Conservation (phyloP, 2,797 vertebrate genomes). For the Sarcophilus harrisii region DNA sequence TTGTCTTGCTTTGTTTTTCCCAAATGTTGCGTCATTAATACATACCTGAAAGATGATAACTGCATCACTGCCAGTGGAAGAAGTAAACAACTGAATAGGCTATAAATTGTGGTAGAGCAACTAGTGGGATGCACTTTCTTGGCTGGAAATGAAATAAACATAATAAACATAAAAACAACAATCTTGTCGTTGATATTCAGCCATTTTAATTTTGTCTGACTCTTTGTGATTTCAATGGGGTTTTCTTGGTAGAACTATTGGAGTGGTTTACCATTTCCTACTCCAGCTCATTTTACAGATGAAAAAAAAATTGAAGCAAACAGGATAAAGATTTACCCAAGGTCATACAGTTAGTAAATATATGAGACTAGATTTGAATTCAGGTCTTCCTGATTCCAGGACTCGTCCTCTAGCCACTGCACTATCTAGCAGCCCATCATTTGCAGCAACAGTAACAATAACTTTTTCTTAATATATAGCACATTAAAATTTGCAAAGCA, state of each 20-base stretch:
- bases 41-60: not conserved
- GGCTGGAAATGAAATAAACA: not conserved
- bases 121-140: not conserved
- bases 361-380: not conserved
- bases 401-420: not conserved
- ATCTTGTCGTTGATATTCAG: not conserved
- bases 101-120: not conserved
- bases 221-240: not conserved
- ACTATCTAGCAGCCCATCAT: not conserved
- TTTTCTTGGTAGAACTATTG: not conserved
- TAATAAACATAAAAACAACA: not conserved
- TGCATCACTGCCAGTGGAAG: not conserved
- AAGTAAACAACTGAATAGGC: not conserved
- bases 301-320: not conserved
- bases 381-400: not conserved
- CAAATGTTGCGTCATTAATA: not conserved
- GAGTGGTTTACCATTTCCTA: not conserved
- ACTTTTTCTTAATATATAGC: not conserved
- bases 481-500: not conserved
- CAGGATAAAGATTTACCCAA: not conserved
- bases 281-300: not conserved
- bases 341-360: no score
- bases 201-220: not conserved
- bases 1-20: not conserved
- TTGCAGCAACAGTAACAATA: not conserved